A percentile compares a stretch with the other conserved stretches of the same genome.
Conservation (phyloP, 1,140 invertebrate genomes). For the Rhyzopertha dominica region DNA sequence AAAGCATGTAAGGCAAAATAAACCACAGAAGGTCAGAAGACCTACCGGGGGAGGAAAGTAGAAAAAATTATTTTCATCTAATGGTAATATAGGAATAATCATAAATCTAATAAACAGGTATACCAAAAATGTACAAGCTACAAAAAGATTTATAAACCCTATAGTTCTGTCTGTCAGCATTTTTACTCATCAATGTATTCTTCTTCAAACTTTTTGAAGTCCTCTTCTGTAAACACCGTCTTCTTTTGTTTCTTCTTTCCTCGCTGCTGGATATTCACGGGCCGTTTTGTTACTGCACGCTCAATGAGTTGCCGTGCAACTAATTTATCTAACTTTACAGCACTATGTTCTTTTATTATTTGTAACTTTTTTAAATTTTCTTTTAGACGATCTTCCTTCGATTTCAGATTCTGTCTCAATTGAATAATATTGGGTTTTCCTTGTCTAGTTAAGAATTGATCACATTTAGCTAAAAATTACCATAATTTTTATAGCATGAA, state of each 20-base stretch:
- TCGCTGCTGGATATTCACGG: constrained; percentile 45
- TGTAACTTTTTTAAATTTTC: constrained; percentile 47
- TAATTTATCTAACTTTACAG: constrained; percentile 38
- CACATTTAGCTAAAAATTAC: too few species aligned
- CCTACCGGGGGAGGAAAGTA: constrained; percentile 21
- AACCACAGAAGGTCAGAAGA: constrained; percentile 25
- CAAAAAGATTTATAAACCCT: constrained; percentile 25
- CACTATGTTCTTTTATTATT: constrained; percentile 37
- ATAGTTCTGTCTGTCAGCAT: constrained; percentile 25
- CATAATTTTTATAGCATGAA: too few species aligned
- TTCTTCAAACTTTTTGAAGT: constrained; percentile 50
- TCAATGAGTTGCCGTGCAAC: constrained; percentile 44
- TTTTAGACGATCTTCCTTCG: constrained; percentile 37
- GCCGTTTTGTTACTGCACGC: constrained; percentile 48
- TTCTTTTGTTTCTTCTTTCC: constrained; percentile 45
- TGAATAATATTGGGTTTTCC: too few species aligned
- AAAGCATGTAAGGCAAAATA: constrained; percentile 40
- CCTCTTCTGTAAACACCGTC: constrained; percentile 53
- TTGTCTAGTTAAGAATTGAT: too few species aligned
- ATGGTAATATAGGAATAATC: constrained; percentile 34
- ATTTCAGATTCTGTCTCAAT: constrained; percentile 23
- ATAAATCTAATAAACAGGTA: constrained; percentile 35
- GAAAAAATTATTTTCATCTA: constrained; percentile 26
- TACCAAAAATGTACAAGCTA: constrained; percentile 20
- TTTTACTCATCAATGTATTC: constrained; percentile 46